Percentiles rank a stretch among this genome's conserved stretches.
Evolutionary conservation across 2,797 vertebrate genomes (phyloP).

Genomic region (Pristis pectinata): DNA sequence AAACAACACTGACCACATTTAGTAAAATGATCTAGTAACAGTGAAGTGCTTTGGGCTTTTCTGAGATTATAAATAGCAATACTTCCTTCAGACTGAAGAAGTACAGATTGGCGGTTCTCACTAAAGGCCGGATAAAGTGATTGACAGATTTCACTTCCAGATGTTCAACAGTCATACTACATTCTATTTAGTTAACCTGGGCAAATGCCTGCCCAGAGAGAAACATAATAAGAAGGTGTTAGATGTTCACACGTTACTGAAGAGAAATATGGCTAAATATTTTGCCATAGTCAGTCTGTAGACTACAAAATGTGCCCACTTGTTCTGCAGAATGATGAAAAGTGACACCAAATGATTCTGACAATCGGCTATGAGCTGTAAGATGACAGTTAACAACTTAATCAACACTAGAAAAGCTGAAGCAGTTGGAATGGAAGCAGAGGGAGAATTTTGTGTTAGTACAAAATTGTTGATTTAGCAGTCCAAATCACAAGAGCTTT

Average conservation of each 20-base stretch:
- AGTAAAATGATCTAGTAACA: not conserved
- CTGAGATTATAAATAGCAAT: not conserved
- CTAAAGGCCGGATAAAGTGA: not conserved
- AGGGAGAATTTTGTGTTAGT: not conserved
- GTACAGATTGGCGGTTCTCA: not conserved
- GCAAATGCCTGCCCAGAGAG: not conserved
- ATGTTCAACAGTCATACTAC: not conserved
- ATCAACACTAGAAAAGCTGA: not conserved
- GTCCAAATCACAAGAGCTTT: not conserved
- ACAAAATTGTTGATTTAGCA: not conserved
- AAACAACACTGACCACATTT: not conserved
- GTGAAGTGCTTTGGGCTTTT: not conserved
- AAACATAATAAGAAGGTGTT: not conserved
- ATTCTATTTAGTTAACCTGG: not conserved
- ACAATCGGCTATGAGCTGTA: not conserved
- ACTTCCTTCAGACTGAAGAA: not conserved
- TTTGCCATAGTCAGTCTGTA: not conserved
- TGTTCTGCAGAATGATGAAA: not conserved
- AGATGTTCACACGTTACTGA: not conserved
- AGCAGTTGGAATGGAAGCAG: not conserved
- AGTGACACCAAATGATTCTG: not conserved
- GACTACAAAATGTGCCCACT: not conserved
- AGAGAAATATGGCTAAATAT: not conserved
- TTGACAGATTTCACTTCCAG: not conserved
- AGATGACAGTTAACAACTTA: not conserved